Evolutionary conservation across 2,797 vertebrate species (phyloP), one percentile per base, ranked within the genome.

Genomic region (Coranthus polyacanthus): DNA sequence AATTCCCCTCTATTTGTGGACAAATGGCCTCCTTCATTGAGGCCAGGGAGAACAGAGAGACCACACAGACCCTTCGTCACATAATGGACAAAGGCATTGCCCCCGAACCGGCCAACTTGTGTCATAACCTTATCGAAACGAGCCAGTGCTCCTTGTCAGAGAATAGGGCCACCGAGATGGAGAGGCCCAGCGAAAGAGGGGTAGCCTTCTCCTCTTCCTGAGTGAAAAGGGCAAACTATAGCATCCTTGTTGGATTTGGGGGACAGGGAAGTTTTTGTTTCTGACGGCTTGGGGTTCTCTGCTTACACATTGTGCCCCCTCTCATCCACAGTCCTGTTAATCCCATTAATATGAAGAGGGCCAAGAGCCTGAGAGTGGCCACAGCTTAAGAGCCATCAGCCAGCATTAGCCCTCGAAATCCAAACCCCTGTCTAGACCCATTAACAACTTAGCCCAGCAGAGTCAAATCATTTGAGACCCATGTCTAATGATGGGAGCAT

Each of bases 331-430:
- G 83, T 37, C 70, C 81, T 72, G 88, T 79, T 91, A 93, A 93
- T 93, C 92, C 91, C 83, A 93, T 94, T 93, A 93, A 92, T 92
- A 92, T 89, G 89, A 92, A 91, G 91, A 88, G 90, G 83, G 88
- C 83, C 83, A 52, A 82, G 73, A 90, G 85, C 76, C 78, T 72
- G 79, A 89, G 84, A 90, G 76, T 88, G 84, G 88, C 88, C 80
- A 77, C 66, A 44, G 84, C 76, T 92, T 92, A 92, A 90, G 79
- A 88, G 79, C 90, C 92, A 90, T 91, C 90, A 91, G 82, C 78
- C 72, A 61, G 88, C 85, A 89, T 93, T 89, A 93, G 88, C 69
- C 75, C 45, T 83, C 67, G 42, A 88, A 93, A 94, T 90, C 86
- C 89, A 91, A 93, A 87, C 85, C 79, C 87, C 80, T 89, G 90